A percentile compares a stretch with the other conserved stretches of the same genome.
Conservation (phyloP, 2,888 invertebrate species). For the Autographa gamma region DNA sequence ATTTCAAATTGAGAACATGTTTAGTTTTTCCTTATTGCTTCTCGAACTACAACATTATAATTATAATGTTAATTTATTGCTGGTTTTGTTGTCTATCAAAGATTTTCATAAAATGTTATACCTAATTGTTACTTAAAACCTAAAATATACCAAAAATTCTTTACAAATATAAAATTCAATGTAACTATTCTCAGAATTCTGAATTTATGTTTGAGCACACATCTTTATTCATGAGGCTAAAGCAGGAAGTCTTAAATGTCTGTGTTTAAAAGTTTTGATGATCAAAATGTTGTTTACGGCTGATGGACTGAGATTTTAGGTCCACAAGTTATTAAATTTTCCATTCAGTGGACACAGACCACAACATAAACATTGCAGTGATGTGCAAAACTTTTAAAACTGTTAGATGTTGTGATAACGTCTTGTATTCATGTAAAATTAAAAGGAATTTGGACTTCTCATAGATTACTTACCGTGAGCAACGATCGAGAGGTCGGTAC, state of each 20-base stretch:
- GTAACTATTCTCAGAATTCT: background rate
- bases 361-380: background rate
- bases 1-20: conserved; percentile 5
- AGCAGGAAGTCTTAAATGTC: background rate
- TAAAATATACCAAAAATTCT: background rate
- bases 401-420: background rate
- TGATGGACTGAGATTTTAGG: background rate
- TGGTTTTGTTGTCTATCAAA: background rate
- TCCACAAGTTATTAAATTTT: background rate
- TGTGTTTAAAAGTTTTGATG: background rate
- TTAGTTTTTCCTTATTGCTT: background rate
- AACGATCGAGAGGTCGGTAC: conserved; percentile 77
- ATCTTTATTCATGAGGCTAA: background rate
- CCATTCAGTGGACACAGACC: background rate
- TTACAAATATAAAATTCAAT: background rate
- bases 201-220: background rate
- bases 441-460: conserved; percentile 11
- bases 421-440: background rate
- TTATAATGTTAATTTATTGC: no score
- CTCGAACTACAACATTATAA: background rate
- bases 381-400: background rate
- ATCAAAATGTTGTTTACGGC: background rate
- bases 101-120: background rate
- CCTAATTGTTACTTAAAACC: background rate
- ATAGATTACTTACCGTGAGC: conserved; percentile 76